Base-by-base conservation (phyloP, 2,888 invertebrate species). In the Dendrolimus pini region DNA sequence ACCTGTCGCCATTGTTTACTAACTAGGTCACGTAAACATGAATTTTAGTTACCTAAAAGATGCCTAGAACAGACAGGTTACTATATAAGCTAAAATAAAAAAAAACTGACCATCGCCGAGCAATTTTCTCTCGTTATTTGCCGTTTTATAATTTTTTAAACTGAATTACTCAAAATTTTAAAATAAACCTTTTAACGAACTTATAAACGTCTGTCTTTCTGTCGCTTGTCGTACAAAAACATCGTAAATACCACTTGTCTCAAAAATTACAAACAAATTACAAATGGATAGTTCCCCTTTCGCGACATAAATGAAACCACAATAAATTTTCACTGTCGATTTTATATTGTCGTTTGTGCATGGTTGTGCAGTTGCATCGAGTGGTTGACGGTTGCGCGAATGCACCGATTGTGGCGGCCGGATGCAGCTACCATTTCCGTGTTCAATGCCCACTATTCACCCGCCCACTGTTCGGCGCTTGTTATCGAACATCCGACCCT, bases 401-500 rank as follows among this genome's bases (percentile, higher is more conserved):
- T 61, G 57, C 60, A 55, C 63, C 78, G 78, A 83, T 83, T 83
- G 83, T 82, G 82, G 83, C 70, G 85, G 82, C 82, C 85, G 85
- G 86, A 86, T 71, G 80, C 82, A 70, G 70, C 73, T 64, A 78
- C 81, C 83, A 81, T 85, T 85, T 81, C 85, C 81, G 80, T 72
- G 77, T 78, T 70, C 79, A 81, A 72, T 73, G 73, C 72, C 68
- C 70, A 67, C 76, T 68, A 78, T 80, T 83, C 83, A 79, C 75
- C 75, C 71, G 65, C 62, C 70, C 69, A 71, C 61, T 68, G 66
- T 70, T 68, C 69, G 67, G 63, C 74, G 69, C 72, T 77, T 75
- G 79, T 77, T 80, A 78, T 74, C 71, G 67, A 67, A 70, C 69
- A 67, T 72, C 72, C 47, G 72, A 72, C 65, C 61, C 66, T 59